Conservation (phyloP, 2,888 invertebrate species). For the Tiphia femorata region DNA sequence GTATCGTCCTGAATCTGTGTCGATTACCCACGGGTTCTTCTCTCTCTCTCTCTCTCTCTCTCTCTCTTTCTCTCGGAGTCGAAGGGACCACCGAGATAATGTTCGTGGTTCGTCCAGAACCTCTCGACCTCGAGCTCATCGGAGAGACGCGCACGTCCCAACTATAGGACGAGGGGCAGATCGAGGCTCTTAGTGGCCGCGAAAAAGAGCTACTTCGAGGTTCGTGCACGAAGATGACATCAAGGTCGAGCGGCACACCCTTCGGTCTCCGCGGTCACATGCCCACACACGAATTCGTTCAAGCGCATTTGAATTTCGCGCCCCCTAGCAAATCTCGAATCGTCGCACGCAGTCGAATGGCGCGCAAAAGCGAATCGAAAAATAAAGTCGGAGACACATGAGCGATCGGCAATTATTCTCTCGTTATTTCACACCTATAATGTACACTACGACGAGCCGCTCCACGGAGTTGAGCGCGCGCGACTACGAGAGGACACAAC, state of each 20-base stretch:
- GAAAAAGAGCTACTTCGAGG: neutral
- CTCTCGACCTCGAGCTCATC: too few relatives aligned
- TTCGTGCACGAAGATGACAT: neutral
- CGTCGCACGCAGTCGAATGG: slow-evolving; percentile 14
- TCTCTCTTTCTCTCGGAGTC: neutral
- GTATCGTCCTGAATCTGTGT: slow-evolving; percentile 25
- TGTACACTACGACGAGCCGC: too few relatives aligned
- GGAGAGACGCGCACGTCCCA: too few relatives aligned
- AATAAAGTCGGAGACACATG: slow-evolving; percentile 41
- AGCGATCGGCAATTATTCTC: slow-evolving; percentile 36
- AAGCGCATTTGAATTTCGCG: neutral
- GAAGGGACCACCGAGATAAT: too few relatives aligned
- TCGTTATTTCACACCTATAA: slow-evolving; percentile 20
- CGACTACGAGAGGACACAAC: slow-evolving; percentile 9
- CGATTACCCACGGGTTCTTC: slow-evolving; percentile 8
- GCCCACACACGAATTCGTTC: too few relatives aligned
- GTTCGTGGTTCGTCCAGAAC: too few relatives aligned
- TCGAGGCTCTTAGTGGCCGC: neutral
- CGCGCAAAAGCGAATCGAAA: slow-evolving; percentile 46
- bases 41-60: slow-evolving; percentile 6
- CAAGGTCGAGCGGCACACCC: neutral
- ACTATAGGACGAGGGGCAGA: neutral
- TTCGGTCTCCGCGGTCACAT: too few relatives aligned
- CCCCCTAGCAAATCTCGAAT: neutral
- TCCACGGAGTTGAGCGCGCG: slow-evolving; percentile 10